Evolutionary conservation across 2,797 vertebrate genomes (phyloP).

Genomic region (Poeciliopsis infans): DNA sequence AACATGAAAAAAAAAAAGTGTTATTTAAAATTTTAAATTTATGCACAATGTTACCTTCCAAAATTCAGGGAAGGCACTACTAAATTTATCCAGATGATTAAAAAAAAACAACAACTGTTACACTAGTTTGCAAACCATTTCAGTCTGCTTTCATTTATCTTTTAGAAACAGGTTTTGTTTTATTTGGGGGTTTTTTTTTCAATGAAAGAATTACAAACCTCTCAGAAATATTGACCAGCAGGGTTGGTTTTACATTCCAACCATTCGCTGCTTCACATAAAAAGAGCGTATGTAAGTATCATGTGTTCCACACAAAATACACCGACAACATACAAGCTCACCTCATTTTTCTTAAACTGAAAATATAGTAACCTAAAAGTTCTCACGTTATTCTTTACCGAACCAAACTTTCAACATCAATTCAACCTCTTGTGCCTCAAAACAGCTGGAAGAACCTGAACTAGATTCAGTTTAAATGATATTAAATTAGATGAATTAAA

Average conservation of each 20-base stretch:
- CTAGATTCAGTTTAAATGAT: neutral
- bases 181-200: neutral
- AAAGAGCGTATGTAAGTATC: neutral
- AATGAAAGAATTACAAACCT: neutral
- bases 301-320: neutral
- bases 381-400: neutral
- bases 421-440: neutral
- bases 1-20: neutral
- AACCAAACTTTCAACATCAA: neutral
- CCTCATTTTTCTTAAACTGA: neutral
- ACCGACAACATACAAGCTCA: neutral
- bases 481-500: neutral
- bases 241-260: neutral
- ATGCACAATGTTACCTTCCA: neutral
- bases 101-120: neutral
- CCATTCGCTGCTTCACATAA: neutral
- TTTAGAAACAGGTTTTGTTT: neutral
- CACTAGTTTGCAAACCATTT: neutral
- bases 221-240: neutral
- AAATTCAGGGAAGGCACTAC: neutral
- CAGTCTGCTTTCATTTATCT: neutral
- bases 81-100: neutral
- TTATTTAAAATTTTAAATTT: neutral
- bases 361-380: neutral
- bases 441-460: neutral